These are phyloP conservation scores for Pseudanteris insignis DNA, from an alignment of 2,888 invertebrate species.

Conservation along the genomic window DNA sequence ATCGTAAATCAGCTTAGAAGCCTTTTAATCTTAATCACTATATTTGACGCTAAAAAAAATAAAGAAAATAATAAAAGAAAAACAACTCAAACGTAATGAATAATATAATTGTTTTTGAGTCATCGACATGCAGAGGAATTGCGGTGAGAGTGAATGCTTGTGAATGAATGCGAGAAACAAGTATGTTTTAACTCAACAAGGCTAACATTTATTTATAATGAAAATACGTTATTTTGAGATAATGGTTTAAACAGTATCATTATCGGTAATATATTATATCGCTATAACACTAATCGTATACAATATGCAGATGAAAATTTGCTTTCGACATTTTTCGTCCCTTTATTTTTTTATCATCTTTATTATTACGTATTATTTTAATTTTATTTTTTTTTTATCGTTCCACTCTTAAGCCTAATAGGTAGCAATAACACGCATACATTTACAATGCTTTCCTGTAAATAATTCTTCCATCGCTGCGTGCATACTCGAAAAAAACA, in stretches of 20 bases:
- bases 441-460: conserved; percentile 55
- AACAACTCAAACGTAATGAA: too few species aligned
- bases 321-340: conserved; percentile 32
- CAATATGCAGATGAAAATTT: conserved; percentile 64
- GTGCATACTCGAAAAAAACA: conserved; percentile 19
- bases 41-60: too few species aligned
- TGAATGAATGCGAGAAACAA: conserved; percentile 50
- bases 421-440: conserved; percentile 58
- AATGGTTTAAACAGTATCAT: conserved; percentile 67
- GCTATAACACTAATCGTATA: conserved; percentile 66
- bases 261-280: conserved; percentile 67
- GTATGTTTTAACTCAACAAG: conserved; percentile 66
- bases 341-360: too few species aligned
- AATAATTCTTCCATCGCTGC: conserved; percentile 44
- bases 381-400: too few species aligned
- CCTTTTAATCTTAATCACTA: too few species aligned
- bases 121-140: conserved; percentile 35
- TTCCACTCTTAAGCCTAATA: conserved; percentile 41
- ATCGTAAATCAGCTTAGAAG: too few species aligned
- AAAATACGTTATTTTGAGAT: conserved; percentile 68
- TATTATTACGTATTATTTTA: too few species aligned
- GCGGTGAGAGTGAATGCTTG: conserved; percentile 49
- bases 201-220: conserved; percentile 68
- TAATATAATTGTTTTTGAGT: too few species aligned
- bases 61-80: too few species aligned